Percentiles rank a stretch among this genome's conserved stretches.
Conservation (phyloP, 1,140 invertebrate genomes). For the Manduca sexta region DNA sequence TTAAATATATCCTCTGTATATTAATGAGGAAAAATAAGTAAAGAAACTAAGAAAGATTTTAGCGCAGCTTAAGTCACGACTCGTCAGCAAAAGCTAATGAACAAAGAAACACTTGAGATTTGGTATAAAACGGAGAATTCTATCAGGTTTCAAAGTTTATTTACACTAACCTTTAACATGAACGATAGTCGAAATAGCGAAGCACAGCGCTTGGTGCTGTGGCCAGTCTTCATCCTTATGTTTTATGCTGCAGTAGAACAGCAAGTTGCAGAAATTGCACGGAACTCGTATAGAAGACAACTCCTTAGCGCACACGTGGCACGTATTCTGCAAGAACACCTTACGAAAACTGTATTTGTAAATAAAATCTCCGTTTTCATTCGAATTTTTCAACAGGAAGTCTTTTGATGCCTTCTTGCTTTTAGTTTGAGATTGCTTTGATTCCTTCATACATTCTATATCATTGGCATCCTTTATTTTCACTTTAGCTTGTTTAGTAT, state of each 20-base stretch:
- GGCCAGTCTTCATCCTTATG: conserved; percentile 67
- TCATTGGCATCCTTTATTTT: conserved; percentile 63
- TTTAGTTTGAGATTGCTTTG: conserved; percentile 43
- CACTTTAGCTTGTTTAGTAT: conserved; percentile 50
- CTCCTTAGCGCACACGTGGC: conserved; percentile 63
- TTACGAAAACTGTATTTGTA: conserved; percentile 71
- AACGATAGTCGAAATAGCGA: conserved; percentile 62
- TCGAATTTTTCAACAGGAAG: conserved; percentile 28
- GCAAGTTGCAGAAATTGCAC: conserved; percentile 60
- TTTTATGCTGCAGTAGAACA: conserved; percentile 62
- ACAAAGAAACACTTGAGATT: no score
- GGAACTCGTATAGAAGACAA: conserved; percentile 44
- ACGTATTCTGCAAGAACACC: conserved; percentile 61
- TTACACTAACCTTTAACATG: conserved; percentile 60
- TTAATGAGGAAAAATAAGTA: no score
- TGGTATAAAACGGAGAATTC: no score
- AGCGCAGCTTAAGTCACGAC: no score
- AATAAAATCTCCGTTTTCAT: conserved; percentile 59
- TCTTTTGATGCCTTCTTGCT: conserved; percentile 25
- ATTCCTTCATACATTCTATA: conserved; percentile 38
- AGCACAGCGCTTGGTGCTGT: conserved; percentile 62
- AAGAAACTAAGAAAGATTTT: no score
- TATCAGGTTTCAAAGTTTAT: neutral
- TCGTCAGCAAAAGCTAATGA: no score
- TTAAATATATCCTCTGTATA: no score